A percentile compares a stretch with the other conserved stretches of the same genome.
These are phyloP conservation scores for Calliopum simillimum DNA, from an alignment of 2,888 invertebrate genomes.

Conservation along the genomic window DNA sequence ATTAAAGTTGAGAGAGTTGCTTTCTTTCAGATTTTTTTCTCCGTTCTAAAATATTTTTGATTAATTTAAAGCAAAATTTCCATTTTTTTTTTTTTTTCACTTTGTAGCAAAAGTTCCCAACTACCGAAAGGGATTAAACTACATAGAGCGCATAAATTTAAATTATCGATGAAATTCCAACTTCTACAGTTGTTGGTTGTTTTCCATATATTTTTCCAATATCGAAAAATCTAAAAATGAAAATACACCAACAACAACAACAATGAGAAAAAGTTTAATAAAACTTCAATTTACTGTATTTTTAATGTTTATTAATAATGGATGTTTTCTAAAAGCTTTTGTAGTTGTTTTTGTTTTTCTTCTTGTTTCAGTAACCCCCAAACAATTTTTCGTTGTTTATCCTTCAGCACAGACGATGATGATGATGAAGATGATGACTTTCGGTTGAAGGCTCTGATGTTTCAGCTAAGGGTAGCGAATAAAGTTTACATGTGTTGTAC, in stretches of 20 bases:
- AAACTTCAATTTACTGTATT: conserved; percentile 44
- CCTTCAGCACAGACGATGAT: background rate
- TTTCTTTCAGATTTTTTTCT: too few relatives aligned
- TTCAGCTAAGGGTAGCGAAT: background rate
- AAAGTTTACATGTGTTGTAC: too few relatives aligned
- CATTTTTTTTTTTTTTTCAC: background rate
- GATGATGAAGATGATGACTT: background rate
- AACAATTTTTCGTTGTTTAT: background rate
- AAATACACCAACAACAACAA: too few relatives aligned
- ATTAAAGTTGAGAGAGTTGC: too few relatives aligned
- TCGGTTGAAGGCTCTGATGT: background rate
- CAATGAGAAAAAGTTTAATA: conserved; percentile 13
- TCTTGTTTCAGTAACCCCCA: conserved; percentile 1
- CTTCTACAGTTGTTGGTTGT: too few relatives aligned
- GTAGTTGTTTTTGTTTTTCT: conserved; percentile 44
- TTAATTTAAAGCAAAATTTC: background rate
- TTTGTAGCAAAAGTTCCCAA: too few relatives aligned
- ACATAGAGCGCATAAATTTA: too few relatives aligned
- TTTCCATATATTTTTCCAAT: too few relatives aligned
- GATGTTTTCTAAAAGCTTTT: conserved; percentile 58
- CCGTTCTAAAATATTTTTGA: too few relatives aligned
- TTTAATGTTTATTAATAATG: conserved; percentile 61
- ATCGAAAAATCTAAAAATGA: too few relatives aligned
- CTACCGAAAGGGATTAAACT: too few relatives aligned
- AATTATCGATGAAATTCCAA: too few relatives aligned